Base-by-base conservation (phyloP, 2,113 vertebrate species). In the Oceanodroma tethys region DNA sequence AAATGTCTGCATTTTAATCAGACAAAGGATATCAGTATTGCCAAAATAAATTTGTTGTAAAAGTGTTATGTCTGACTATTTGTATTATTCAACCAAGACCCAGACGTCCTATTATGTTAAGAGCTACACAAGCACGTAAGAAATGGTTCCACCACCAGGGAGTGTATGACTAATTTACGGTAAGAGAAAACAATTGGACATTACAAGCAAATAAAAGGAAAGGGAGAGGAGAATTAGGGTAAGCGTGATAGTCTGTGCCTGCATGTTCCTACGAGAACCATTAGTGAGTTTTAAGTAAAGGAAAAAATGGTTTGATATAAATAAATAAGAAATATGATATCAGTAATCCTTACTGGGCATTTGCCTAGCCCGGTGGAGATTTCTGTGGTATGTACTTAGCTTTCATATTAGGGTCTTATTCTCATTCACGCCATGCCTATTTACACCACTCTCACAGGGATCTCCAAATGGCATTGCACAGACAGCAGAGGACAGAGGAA, bases 161-260 rank as follows among this genome's bases (percentile, higher is more conserved):
- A 92, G 74, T 85, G 66, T 73, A 38, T 75, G 94, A 91, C 81
- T 96, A 85, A 95, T 80, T 91, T 89, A 93, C 0, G 58, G 85
- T 91, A 93, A 81, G 58, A 50, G 70, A 91, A 92, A 95, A 96
- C 94, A 97, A 97, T 97, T 95, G 90, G 88, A 62, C 88, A 90
- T 97, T 81, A 55, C 82, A 73, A 55, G 65, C 75, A 93, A 95
- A 85, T 53, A 59, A 84, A 87, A 84, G 78, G 74, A 71, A 65
- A 76, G 47, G 59, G 56, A 92, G 60, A 81, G 63, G 45, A 86
- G 73, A 81, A 93, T 36, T 47, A 72, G 70, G 42, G n/a, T 70
- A 58, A 32, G 65, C 0, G 0, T 63, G 43, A 25, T 43, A 14
- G 34, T 16, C 47, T 88, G 53, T 56, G 72, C 4, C 43, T 86